Conservation (phyloP, 1,140 invertebrate species). For the Semibalanus balanoides region DNA sequence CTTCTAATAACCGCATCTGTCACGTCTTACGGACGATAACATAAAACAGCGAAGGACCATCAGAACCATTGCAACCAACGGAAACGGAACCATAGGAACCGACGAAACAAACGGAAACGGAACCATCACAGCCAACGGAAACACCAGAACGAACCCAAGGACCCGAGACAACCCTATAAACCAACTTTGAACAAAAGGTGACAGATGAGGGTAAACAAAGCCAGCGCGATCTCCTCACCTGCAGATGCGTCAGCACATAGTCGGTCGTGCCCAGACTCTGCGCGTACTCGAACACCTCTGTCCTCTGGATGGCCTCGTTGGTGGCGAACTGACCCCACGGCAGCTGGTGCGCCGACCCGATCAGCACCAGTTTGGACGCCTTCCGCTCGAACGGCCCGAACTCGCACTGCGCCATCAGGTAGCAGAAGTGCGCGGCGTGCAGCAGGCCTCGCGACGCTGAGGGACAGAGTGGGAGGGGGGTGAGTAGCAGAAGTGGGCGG, state of each 20-base stretch:
- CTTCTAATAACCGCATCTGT: too few species aligned
- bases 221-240: constrained; percentile 1
- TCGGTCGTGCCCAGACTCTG: constrained; percentile 51
- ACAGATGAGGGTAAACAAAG: too few species aligned
- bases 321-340: constrained; percentile 42
- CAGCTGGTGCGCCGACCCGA: constrained; percentile 47
- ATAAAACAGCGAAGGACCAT: too few species aligned
- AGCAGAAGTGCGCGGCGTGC: constrained; percentile 84
- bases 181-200: too few species aligned
- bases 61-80: too few species aligned
- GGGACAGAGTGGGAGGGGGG: too few species aligned
- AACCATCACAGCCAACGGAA: too few species aligned
- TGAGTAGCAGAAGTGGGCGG: constrained; percentile 89
- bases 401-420: constrained; percentile 68
- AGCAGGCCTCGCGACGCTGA: constrained; percentile 39
- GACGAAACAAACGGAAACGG: too few species aligned
- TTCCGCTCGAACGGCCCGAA: constrained; percentile 45
- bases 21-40: too few species aligned
- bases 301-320: constrained; percentile 76
- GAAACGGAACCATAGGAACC: too few species aligned
- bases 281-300: constrained; percentile 89
- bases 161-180: too few species aligned
- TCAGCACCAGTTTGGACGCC: constrained; percentile 49
- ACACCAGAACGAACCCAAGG: too few species aligned
- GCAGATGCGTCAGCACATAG: constrained; percentile 38